phyloP scores from a whole-genome alignment of 2,797 vertebrate species.

The Alauda arvensis region DNA sequence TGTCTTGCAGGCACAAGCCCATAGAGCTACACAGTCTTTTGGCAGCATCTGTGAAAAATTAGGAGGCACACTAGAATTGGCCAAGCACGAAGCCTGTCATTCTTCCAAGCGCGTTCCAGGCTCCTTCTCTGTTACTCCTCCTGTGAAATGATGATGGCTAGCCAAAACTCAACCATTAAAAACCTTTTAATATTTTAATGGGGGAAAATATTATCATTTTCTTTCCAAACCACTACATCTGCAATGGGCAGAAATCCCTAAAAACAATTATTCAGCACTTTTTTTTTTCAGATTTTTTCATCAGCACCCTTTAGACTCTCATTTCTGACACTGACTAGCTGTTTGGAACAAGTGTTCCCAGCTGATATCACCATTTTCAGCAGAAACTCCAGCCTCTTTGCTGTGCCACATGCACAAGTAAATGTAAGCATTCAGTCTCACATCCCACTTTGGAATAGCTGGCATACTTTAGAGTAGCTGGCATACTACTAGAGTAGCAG shows the following conservation, averaged over 20 bases:
- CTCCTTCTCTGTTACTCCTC: not conserved
- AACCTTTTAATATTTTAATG: slow-evolving; percentile 9
- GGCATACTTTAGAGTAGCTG: not conserved
- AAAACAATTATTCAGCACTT: not conserved
- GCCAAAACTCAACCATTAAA: slow-evolving; percentile 25
- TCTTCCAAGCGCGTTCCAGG: not conserved
- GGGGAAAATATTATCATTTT: slow-evolving; percentile 26
- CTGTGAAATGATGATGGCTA: not conserved
- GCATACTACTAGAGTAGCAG: not conserved
- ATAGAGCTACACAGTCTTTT: not conserved
- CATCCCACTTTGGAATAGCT: not conserved
- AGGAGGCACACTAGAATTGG: not conserved
- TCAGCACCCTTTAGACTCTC: not conserved
- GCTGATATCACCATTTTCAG: not conserved
- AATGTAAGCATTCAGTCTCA: not conserved
- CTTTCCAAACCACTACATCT: not conserved
- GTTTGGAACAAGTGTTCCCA: not conserved
- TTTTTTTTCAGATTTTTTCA: slow-evolving; percentile 5
- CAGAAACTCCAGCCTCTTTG: not conserved
- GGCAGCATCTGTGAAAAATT: slow-evolving; percentile 27
- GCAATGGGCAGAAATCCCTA: not conserved
- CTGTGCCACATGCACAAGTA: not conserved
- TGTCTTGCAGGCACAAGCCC: not conserved
- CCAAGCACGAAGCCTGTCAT: slow-evolving; percentile 14
- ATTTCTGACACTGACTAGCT: not conserved